Evolutionary conservation across 1,140 invertebrate genomes (phyloP).

Genomic region (Microplitis demolitor): DNA sequence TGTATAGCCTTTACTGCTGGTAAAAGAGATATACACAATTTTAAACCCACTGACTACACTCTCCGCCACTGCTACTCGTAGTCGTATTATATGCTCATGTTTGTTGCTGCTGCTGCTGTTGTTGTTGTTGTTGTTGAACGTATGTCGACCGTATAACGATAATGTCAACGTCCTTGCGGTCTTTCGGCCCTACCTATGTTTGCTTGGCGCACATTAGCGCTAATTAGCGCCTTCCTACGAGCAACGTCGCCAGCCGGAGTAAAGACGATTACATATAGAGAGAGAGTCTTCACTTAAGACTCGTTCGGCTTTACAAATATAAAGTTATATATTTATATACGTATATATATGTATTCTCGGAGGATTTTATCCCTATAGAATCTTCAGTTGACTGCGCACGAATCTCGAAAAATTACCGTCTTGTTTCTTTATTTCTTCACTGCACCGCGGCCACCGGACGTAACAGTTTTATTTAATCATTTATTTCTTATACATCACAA

Average conservation of each 20-base stretch:
- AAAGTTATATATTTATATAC: slow-evolving; percentile 4
- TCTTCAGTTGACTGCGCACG: too few species aligned
- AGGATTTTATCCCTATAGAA: too few species aligned
- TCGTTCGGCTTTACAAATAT: not conserved
- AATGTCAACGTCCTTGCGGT: slow-evolving; percentile 39
- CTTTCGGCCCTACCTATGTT: slow-evolving; percentile 6
- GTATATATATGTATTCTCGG: too few species aligned
- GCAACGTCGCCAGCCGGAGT: slow-evolving; percentile 29
- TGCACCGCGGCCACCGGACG: too few species aligned
- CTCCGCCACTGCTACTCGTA: not conserved
- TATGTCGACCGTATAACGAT: slow-evolving; percentile 19
- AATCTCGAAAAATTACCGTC: too few species aligned
- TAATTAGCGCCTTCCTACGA: slow-evolving; percentile 35
- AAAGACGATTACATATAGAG: slow-evolving; percentile 37
- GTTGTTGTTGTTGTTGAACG: not conserved
- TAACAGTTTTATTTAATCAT: too few species aligned
- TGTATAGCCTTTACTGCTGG: too few species aligned
- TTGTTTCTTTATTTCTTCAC: too few species aligned
- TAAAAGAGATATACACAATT: slow-evolving; percentile 3
- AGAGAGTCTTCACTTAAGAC: too few species aligned
- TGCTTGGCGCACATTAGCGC: slow-evolving; percentile 39
- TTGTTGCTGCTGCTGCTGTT: not conserved
- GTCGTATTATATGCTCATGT: too few species aligned
- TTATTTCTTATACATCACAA: too few species aligned
- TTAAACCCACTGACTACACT: not conserved